Conservation (phyloP, 2,113 vertebrate species). For the Willisornis vidua region DNA sequence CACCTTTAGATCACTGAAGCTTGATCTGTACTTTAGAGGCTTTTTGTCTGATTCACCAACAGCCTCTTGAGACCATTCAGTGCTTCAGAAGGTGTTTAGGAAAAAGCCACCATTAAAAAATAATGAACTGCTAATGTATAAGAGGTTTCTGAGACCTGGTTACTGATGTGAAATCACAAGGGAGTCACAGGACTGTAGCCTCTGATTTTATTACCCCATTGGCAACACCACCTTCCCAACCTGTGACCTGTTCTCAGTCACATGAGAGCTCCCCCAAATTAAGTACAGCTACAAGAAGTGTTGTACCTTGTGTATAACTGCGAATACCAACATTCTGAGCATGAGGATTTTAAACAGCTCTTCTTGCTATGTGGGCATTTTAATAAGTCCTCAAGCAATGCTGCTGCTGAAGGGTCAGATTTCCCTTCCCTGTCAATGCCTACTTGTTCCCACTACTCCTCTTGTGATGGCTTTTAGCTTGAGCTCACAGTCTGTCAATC, state of each 20-base stretch:
- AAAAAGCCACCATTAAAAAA: constrained; percentile 16
- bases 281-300: not conserved
- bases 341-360: not conserved
- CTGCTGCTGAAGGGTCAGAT: not conserved
- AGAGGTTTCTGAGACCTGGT: not conserved
- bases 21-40: not conserved
- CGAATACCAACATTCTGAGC: not conserved
- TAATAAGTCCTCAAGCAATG: not conserved
- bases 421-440: not conserved
- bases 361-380: not conserved
- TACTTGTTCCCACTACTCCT: not conserved
- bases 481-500: not conserved
- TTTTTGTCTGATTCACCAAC: not conserved
- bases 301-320: not conserved
- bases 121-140: not conserved
- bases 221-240: not conserved
- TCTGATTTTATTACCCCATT: not conserved
- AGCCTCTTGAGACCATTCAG: not conserved
- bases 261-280: not conserved
- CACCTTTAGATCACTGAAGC: not conserved
- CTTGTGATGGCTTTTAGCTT: not conserved
- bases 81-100: not conserved
- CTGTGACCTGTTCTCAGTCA: not conserved
- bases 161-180: constrained; percentile 23
- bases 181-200: not conserved